Evolutionary conservation across 2,888 invertebrate genomes (phyloP).

Genomic region (Platycheirus albimanus): DNA sequence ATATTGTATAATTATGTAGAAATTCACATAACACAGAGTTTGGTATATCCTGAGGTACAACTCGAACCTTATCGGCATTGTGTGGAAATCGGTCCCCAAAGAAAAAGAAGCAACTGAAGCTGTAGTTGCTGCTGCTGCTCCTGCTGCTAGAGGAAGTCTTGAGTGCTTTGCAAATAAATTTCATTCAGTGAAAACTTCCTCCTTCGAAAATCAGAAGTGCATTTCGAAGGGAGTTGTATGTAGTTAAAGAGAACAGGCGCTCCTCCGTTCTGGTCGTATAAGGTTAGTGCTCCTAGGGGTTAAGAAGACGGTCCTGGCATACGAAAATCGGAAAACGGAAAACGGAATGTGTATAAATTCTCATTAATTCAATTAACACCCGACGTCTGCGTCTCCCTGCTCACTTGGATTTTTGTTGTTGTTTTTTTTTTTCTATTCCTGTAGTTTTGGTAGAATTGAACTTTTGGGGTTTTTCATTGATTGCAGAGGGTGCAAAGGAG

Average conservation of each 20-base stretch:
- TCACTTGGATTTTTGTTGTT: not conserved
- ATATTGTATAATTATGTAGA: not conserved
- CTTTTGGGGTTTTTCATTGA: conserved; percentile 64
- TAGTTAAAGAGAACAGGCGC: not conserved
- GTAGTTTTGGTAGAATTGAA: conserved; percentile 51
- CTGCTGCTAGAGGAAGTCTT: conserved; percentile 56
- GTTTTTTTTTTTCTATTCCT: not conserved
- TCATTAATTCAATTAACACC: conserved; percentile 74
- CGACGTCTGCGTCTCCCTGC: conserved; percentile 34
- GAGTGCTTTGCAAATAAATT: conserved; percentile 73
- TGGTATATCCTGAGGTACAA: not conserved
- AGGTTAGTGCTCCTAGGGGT: conserved; percentile 42
- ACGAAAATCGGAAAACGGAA: conserved; percentile 30
- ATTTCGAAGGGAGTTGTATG: conserved; percentile 31
- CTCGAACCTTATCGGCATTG: conserved; percentile 58
- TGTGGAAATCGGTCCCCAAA: conserved; percentile 67
- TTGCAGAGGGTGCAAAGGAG: conserved; percentile 18
- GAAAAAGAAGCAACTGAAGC: conserved; percentile 34
- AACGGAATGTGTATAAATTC: conserved; percentile 68
- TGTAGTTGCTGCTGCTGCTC: conserved; percentile 19
- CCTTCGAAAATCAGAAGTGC: conserved; percentile 72
- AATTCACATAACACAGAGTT: conserved; percentile 4
- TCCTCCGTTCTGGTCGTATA: conserved; percentile 3
- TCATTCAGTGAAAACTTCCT: conserved; percentile 69
- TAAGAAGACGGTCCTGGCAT: conserved; percentile 58